Conservation (phyloP, 2,888 invertebrate species). For the Lobophora halterata region DNA sequence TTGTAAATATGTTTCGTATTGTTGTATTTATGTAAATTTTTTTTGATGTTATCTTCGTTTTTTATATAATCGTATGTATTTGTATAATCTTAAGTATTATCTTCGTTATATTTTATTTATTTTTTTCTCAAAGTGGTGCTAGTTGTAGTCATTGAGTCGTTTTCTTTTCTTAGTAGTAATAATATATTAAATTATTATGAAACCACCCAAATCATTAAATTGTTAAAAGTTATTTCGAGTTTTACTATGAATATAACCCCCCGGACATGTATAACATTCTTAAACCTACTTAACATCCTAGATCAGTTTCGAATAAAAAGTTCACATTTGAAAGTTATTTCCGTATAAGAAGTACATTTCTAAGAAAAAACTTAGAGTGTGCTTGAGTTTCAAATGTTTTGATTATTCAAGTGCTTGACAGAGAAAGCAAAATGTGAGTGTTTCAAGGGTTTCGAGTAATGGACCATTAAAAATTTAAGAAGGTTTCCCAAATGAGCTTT, state of each 20-base stretch:
- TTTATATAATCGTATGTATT: slow-evolving; percentile 33
- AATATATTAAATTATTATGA: slow-evolving; percentile 44
- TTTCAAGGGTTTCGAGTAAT: too few species aligned
- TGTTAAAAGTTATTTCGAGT: slow-evolving; percentile 32
- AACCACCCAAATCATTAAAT: slow-evolving; percentile 54
- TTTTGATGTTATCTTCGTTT: slow-evolving; percentile 66
- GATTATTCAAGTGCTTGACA: not conserved
- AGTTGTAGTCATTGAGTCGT: slow-evolving; percentile 18
- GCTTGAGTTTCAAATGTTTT: not conserved
- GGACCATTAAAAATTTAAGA: too few species aligned
- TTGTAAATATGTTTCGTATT: slow-evolving; percentile 74
- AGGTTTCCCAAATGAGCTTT: too few species aligned
- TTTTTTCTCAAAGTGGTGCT: slow-evolving; percentile 26
- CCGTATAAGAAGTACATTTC: slow-evolving; percentile 10
- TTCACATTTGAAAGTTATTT: slow-evolving; percentile 16
- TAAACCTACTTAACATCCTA: too few species aligned
- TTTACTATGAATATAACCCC: slow-evolving; percentile 8
- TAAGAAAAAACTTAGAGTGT: not conserved
- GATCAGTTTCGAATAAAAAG: too few species aligned
- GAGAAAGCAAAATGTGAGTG: not conserved
- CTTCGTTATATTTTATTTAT: slow-evolving; percentile 28
- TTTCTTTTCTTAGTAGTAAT: slow-evolving; percentile 30
- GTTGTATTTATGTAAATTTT: slow-evolving; percentile 64
- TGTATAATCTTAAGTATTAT: slow-evolving; percentile 31
- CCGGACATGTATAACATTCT: too few species aligned